phyloP scores from a whole-genome alignment of 2,113 vertebrate genomes.

The Bufo gargarizans region DNA sequence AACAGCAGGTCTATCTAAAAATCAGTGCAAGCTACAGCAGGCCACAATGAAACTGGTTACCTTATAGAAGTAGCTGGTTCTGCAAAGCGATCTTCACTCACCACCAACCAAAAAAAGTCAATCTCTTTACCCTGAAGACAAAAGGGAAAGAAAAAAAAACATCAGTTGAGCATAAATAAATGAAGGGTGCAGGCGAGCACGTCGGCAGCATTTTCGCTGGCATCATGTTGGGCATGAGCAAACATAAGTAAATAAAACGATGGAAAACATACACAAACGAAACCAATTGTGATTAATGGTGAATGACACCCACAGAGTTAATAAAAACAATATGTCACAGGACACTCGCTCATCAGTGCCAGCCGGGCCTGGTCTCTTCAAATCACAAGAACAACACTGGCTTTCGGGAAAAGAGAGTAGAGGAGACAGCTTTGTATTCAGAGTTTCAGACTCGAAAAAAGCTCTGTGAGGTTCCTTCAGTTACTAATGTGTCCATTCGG shows the following conservation, averaged over 20 bases:
- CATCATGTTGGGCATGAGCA: constrained; percentile 63
- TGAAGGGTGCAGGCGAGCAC: constrained; percentile 65
- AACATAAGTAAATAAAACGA: constrained; percentile 68
- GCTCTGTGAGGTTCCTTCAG: constrained; percentile 1
- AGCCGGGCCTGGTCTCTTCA: constrained; percentile 61
- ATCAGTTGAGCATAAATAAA: constrained; percentile 66
- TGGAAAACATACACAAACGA: constrained; percentile 54
- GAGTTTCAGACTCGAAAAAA: not conserved
- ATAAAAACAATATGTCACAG: constrained; percentile 70
- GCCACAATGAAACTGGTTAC: constrained; percentile 75
- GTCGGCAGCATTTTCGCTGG: constrained; percentile 65
- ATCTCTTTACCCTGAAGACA: constrained; percentile 87
- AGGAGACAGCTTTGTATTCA: constrained; percentile 65
- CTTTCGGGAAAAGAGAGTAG: constrained; percentile 59
- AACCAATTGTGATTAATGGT: constrained; percentile 63
- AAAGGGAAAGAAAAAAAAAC: constrained; percentile 72
- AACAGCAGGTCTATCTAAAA: not conserved
- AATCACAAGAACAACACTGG: constrained; percentile 64
- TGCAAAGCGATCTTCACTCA: constrained; percentile 89
- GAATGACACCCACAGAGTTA: constrained; percentile 67
- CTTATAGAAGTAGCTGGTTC: constrained; percentile 84
- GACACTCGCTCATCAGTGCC: constrained; percentile 65
- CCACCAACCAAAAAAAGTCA: constrained; percentile 82
- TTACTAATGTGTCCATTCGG: constrained; percentile 4
- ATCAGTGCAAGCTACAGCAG: not conserved